These are phyloP conservation scores for Climacteris rufus DNA, from an alignment of 2,113 vertebrate species.

Conservation along the genomic window DNA sequence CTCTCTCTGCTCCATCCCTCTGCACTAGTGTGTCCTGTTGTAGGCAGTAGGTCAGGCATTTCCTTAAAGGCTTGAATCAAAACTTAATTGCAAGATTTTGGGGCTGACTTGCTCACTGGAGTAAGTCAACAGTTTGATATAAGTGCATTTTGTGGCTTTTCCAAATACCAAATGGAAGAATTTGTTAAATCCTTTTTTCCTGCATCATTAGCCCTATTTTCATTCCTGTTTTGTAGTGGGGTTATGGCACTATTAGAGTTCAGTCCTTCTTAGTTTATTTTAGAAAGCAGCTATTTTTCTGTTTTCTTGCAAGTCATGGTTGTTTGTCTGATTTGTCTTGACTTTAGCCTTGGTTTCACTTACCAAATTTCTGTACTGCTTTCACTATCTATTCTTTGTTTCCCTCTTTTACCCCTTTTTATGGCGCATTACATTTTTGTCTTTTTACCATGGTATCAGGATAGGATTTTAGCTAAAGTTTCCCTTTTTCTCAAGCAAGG, in stretches of 20 bases:
- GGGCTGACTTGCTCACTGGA: not conserved
- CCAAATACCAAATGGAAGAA: not conserved
- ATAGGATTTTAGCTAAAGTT: not conserved
- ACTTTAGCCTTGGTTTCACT: not conserved
- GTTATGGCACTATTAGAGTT: not conserved
- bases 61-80: not conserved
- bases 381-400: not conserved
- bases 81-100: not conserved
- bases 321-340: not conserved
- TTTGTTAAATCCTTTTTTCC: not conserved
- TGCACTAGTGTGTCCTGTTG: fast-evolving
- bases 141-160: not conserved
- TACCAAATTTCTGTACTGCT: not conserved
- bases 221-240: not conserved
- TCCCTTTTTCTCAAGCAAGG: not conserved
- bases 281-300: not conserved
- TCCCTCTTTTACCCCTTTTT: not conserved
- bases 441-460: not conserved
- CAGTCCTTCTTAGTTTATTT: not conserved
- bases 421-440: not conserved
- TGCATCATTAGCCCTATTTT: not conserved
- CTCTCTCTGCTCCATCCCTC: not conserved
- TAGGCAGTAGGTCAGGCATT: not conserved
- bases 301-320: not conserved
- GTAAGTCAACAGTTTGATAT: not conserved